Evolutionary conservation across 2,797 vertebrate species (phyloP).

Genomic region (Sorex maritimensis): DNA sequence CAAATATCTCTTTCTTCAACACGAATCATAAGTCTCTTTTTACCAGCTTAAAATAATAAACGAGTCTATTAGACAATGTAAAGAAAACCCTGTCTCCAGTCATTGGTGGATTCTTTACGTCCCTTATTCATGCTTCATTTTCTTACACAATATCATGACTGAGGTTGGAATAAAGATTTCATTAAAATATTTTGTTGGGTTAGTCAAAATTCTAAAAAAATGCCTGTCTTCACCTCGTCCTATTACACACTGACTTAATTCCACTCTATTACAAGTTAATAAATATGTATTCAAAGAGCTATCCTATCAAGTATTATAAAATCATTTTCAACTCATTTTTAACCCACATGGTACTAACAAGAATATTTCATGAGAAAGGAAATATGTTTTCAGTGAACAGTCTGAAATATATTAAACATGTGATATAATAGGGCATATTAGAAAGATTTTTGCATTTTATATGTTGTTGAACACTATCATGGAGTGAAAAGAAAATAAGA

Average conservation of each 20-base stretch:
- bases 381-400: not conserved
- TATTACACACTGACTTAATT: slow-evolving; percentile 51
- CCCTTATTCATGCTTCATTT: slow-evolving; percentile 61
- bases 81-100: slow-evolving; percentile 86
- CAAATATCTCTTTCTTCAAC: slow-evolving; percentile 89
- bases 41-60: slow-evolving; percentile 88
- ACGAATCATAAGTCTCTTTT: slow-evolving; percentile 88
- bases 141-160: slow-evolving; percentile 36
- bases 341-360: not conserved
- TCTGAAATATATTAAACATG: not conserved
- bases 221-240: not conserved
- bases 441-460: not conserved
- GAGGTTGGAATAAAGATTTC: slow-evolving; percentile 38
- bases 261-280: slow-evolving; percentile 6
- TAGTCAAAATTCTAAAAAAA: slow-evolving; percentile 11
- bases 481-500: not conserved
- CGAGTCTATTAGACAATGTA: slow-evolving; percentile 87
- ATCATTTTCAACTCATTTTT: slow-evolving; percentile 27
- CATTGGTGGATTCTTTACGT: slow-evolving; percentile 82
- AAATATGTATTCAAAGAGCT: slow-evolving; percentile 47
- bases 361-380: slow-evolving; percentile 50
- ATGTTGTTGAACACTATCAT: not conserved
- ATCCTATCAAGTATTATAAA: slow-evolving; percentile 34
- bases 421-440: not conserved
- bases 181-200: slow-evolving; percentile 36